Evolutionary conservation across 2,888 invertebrate species (phyloP).

Genomic region (Noctua pronuba): DNA sequence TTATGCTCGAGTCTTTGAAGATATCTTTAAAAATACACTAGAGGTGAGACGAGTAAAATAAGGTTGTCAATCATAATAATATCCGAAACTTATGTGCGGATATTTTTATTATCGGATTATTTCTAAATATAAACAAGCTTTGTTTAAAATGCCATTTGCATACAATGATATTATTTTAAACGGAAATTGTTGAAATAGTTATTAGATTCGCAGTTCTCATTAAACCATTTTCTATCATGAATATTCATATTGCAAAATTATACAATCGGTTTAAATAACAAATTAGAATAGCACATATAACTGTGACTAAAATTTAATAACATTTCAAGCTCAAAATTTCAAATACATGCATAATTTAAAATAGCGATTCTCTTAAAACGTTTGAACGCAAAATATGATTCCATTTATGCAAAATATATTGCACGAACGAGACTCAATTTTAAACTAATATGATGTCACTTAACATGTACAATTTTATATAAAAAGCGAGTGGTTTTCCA

Average conservation of each 20-base stretch:
- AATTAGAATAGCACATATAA: slow-evolving; percentile 13
- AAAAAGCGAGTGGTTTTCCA: neutral
- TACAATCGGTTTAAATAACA: slow-evolving; percentile 5
- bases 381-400: slow-evolving; percentile 45
- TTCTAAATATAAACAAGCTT: neutral
- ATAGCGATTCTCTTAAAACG: slow-evolving; percentile 29
- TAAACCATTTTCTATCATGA: neutral
- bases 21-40: slow-evolving; percentile 41
- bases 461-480: slow-evolving; percentile 17
- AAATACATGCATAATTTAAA: slow-evolving; percentile 32
- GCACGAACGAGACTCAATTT: slow-evolving; percentile 46
- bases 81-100: slow-evolving; percentile 24
- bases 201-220: neutral
- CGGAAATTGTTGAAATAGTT: neutral
- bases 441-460: slow-evolving; percentile 22
- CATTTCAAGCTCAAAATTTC: slow-evolving; percentile 25
- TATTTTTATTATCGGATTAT: neutral
- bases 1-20: slow-evolving; percentile 10
- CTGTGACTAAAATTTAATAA: slow-evolving; percentile 5
- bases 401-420: slow-evolving; percentile 51
- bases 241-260: slow-evolving; percentile 10
- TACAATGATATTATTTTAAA: neutral
- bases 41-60: slow-evolving; percentile 44
- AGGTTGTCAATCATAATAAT: slow-evolving; percentile 33
- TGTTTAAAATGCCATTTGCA: neutral